A percentile compares a stretch with the other conserved stretches of the same genome.
Conservation (phyloP, 2,888 invertebrate species). For the Zygaena filipendulae region DNA sequence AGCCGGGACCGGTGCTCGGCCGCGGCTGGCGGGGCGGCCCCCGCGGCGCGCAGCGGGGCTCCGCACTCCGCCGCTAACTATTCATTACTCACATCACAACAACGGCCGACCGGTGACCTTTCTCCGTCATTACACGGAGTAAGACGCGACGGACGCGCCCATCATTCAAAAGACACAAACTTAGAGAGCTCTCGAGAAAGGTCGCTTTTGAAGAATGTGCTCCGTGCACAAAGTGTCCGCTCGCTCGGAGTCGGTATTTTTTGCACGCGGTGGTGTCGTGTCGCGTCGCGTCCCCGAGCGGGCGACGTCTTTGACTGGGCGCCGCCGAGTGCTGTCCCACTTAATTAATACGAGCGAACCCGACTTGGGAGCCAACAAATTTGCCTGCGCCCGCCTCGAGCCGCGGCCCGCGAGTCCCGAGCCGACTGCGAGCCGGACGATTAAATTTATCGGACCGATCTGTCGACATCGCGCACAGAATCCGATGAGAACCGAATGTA, state of each 20-base stretch:
- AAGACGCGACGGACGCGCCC: too few species aligned
- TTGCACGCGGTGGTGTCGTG: not conserved
- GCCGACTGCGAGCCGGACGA: conserved; percentile 20
- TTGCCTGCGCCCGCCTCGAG: conserved; percentile 23
- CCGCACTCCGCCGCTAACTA: not conserved
- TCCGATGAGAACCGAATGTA: conserved; percentile 40
- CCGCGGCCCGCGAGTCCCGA: conserved; percentile 18
- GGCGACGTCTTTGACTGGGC: conserved; percentile 8
- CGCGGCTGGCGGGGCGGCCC: not conserved
- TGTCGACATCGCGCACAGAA: conserved; percentile 42
- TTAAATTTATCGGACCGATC: conserved; percentile 63
- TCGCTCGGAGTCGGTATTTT: too few species aligned
- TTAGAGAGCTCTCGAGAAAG: too few species aligned
- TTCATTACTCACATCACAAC: not conserved
- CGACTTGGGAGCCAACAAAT: conserved; percentile 46
- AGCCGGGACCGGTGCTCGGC: too few species aligned
- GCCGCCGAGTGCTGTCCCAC: conserved; percentile 19
- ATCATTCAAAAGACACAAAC: too few species aligned
- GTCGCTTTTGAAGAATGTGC: too few species aligned
- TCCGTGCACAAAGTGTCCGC: too few species aligned
- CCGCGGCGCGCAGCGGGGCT: conserved; percentile 1
- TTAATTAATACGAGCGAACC: conserved; percentile 47
- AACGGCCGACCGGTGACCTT: too few species aligned
- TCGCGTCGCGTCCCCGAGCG: conserved; percentile 14
- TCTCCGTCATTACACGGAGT: too few species aligned